Base-by-base conservation (phyloP, 2,113 vertebrate species). In the Festucalex cinctus region DNA sequence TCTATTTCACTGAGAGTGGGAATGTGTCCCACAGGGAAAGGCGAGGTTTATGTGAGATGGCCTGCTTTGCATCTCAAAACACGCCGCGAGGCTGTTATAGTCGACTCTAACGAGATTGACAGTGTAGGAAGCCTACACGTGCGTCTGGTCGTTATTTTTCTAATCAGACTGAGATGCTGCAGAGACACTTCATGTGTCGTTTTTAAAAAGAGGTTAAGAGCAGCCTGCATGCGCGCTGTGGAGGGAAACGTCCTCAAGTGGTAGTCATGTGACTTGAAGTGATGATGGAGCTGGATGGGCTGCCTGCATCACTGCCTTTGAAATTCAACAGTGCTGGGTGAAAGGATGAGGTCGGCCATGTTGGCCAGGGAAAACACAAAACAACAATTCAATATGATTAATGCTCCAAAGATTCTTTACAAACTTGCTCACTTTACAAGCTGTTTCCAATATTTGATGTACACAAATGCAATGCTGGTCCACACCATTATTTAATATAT, bases 281-380 rank as follows among this genome's bases (percentile, higher is more conserved):
- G 88, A 83, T 86, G 89, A 91, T 78, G 79, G 90, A 91, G 86
- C 63, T 43, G 72, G 35, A 79, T 67, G 75, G 85, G 85, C 89
- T 83, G 86, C 78, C 83, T 79, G 78, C 74, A 22, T 75, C 73
- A 6, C 48, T 65, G 78, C 68, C 84, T 83, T 79, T 77, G 75
- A 86, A 82, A 81, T 79, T 61, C 69, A 65, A 62, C 69, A 68
- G 66, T 54, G 49, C 22, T 17, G 60, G 41, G 13, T 46, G 39
- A 26, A 44, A 22, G 60, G 51, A 24, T 16, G 37, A 9, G 51
- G 9, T 3, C 20, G 67, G 65, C 9, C 20, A 22, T 48, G 26
- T 63, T 19, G 26, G 16, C 43, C 8, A 26, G 43, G n/a, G 16
- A 63, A 60, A 60, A 68, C 26, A 63, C 16, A 68, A 1, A 61